Evolutionary conservation across 2,888 invertebrate species (phyloP).

Genomic region (Caenorhabditis sp.): DNA sequence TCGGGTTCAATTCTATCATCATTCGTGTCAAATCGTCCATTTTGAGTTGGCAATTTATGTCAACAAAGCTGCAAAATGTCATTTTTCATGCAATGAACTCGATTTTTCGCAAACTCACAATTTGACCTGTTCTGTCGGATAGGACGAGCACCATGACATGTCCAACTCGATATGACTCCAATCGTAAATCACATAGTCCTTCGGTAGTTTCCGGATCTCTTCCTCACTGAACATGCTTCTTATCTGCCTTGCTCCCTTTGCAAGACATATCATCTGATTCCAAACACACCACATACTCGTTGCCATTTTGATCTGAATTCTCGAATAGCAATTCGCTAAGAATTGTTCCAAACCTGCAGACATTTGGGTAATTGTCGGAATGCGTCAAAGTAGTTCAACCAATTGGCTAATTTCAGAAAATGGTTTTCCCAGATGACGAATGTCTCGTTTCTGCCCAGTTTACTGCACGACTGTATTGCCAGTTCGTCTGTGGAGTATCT

Average conservation of each 20-base stretch:
- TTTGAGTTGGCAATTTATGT: background rate
- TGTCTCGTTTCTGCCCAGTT: background rate
- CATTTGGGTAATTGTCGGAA: conserved; percentile 30
- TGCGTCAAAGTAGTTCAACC: conserved; percentile 38
- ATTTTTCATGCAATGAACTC: too few species aligned
- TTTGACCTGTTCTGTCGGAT: background rate
- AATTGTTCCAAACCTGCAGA: conserved; percentile 40
- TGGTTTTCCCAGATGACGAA: conserved; percentile 4
- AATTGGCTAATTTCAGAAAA: conserved; percentile 27
- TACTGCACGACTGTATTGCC: background rate
- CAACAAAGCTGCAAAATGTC: conserved; percentile 8
- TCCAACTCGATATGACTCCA: background rate
- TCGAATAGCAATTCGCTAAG: too few species aligned
- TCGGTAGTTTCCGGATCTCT: background rate
- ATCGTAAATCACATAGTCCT: background rate
- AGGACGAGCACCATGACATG: conserved; percentile 9
- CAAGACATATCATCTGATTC: conserved; percentile 10
- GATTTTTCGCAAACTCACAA: too few species aligned
- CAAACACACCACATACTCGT: conserved; percentile 27
- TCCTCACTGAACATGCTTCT: background rate
- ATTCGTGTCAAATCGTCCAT: conserved; percentile 16
- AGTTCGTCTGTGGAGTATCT: background rate
- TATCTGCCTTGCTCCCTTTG: background rate
- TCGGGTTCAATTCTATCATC: conserved; percentile 44
- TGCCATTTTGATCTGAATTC: conserved; percentile 31